phyloP scores from a whole-genome alignment of 2,797 vertebrate genomes.

The Eupleurogrammus muticus region DNA sequence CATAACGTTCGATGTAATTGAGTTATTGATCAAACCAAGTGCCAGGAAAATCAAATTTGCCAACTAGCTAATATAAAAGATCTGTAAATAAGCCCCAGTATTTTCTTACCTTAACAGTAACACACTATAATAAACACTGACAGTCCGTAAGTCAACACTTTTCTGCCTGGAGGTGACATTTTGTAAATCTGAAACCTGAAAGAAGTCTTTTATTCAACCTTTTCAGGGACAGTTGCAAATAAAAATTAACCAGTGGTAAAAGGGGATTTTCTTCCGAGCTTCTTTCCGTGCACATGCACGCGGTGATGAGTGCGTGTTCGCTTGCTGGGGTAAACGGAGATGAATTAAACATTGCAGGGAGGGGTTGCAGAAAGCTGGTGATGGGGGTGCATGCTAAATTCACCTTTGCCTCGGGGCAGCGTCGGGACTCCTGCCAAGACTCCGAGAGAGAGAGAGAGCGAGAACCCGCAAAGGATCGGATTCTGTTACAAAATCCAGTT shows the following conservation, averaged over 20 bases:
- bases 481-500: slow-evolving; percentile 77
- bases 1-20: slow-evolving; percentile 66
- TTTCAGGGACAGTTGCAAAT: slow-evolving; percentile 67
- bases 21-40: slow-evolving; percentile 70
- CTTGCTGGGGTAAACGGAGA: slow-evolving; percentile 47
- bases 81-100: slow-evolving; percentile 91
- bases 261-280: slow-evolving; percentile 29
- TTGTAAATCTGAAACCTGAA: slow-evolving; percentile 67
- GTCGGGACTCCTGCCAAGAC: slow-evolving; percentile 67
- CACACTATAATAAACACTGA: slow-evolving; percentile 79
- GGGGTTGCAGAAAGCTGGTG: slow-evolving; percentile 55
- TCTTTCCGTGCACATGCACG: slow-evolving; percentile 8
- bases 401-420: slow-evolving; percentile 69
- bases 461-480: slow-evolving; percentile 67
- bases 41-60: slow-evolving; percentile 71
- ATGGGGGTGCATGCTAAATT: slow-evolving; percentile 68
- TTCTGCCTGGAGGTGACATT: slow-evolving; percentile 56
- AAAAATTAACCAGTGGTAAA: slow-evolving; percentile 68
- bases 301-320: slow-evolving; percentile 57
- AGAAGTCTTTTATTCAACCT: slow-evolving; percentile 50
- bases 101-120: slow-evolving; percentile 85
- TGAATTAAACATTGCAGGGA: slow-evolving; percentile 76
- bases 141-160: slow-evolving; percentile 57
- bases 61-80: slow-evolving; percentile 77
- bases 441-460: slow-evolving; percentile 39